Conservation (phyloP, 64 coral and sea anemone species). For the Porites lutea region DNA sequence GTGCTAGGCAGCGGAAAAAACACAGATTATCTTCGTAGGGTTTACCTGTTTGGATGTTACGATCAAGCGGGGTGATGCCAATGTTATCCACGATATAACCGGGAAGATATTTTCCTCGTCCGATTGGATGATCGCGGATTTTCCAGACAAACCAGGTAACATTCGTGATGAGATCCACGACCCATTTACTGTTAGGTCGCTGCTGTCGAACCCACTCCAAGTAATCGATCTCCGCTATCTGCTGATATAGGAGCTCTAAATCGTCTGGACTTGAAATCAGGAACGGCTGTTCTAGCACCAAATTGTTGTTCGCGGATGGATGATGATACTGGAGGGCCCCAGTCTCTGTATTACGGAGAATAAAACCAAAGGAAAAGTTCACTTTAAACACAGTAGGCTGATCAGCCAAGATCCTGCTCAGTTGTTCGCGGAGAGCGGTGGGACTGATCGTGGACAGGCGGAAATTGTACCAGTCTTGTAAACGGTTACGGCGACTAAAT, state of each 20-base stretch:
- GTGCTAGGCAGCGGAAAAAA: constrained; percentile 27
- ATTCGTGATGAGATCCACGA: background rate
- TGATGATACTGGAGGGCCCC: no score
- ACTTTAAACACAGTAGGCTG: no score
- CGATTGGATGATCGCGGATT: background rate
- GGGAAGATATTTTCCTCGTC: background rate
- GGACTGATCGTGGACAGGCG: no score
- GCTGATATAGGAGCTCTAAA: background rate
- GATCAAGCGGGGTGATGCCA: background rate
- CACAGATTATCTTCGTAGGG: constrained; percentile 2
- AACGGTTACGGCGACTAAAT: no score
- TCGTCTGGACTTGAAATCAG: background rate
- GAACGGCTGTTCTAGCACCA: background rate
- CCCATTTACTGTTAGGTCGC: constrained; percentile 29
- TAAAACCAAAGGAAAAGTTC: no score
- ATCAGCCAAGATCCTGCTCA: no score
- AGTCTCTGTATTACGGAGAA: no score
- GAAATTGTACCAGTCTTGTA: no score
- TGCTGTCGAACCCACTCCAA: background rate
- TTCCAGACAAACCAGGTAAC: background rate
- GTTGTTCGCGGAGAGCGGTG: no score
- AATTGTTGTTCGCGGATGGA: no score
- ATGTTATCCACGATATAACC: background rate
- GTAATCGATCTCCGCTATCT: background rate
- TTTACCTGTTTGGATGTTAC: background rate